Evolutionary conservation across 2,797 vertebrate species (phyloP), one percentile per base, ranked within the genome.

Genomic region (Vultur gryphus): DNA sequence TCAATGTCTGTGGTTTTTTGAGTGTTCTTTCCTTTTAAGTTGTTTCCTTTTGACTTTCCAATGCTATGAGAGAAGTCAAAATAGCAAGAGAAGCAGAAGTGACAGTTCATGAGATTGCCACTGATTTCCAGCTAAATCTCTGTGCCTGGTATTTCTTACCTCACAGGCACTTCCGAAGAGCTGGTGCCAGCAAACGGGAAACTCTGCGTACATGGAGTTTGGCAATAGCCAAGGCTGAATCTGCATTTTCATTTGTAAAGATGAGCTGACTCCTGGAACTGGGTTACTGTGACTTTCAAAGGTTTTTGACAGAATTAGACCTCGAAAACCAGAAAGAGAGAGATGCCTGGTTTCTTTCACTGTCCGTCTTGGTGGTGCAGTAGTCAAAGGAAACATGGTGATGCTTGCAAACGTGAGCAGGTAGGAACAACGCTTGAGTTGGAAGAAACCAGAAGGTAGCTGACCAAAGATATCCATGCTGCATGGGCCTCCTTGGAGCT

Each of bases 71-170:
- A 95, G 87, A 93, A 92, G 71, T 95, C 90, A 96, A 96, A 97
- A 96, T 95, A 95, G 92, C 78, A 92, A 81, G 31, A 82, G 88
- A 97, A 97, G 95, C 90, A 94, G 96, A 97, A 97, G 90, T 94
- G 72, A 51, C 75, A 54, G 67, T 92, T 95, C 89, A 87, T 37
- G 58, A 94, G 97, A 86, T 75, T 31, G 19, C 69, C 2, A 0
- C 87, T 93, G 69, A 52, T 94, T 95, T 95, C 89, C 91, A 95
- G 62, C 84, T 91, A 87, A 95, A 88, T 75, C 61, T 89, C 79
- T 93, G 69, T 5, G 84, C 76, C 61, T 69, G 46, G 26, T 87
- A 6, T 76, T 96, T 97, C 91, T 96, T 84, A 84, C 54, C 94
- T 84, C 58, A 54, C 73, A 86, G 89, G 46, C 76, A 88, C 69